Base-by-base conservation (phyloP, 1,140 invertebrate species). In the Cyrtorhinus lividipennis region DNA sequence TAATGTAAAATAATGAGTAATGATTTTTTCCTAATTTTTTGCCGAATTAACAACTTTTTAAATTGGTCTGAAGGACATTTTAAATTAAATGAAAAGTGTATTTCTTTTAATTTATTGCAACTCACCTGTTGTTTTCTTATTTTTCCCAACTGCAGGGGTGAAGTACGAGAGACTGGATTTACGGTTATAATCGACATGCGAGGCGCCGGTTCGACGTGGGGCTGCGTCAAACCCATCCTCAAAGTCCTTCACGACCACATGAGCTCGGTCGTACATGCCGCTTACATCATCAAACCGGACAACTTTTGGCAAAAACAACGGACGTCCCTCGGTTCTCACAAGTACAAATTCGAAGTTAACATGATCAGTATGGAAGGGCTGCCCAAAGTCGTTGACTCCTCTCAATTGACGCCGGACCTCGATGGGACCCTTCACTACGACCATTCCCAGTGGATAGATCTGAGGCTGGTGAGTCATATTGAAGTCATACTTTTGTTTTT, bases 231-330 rank as follows among this genome's bases (percentile, higher is more conserved):
- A 77, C 92, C 93, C 53, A 95, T 98, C 69, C 77, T 98, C 56
- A 98, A 98, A 81, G 91, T 93, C 68, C 79, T 98, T 66, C 92
- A 95, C 78, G 93, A 96, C 73, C 87, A 93, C 75, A 96, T 95
- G 76, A 85, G 92, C 69, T 80, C 80, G 67, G 87, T 84, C 67
- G 85, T 95, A 68, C 87, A 95, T 73, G 83, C 87, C 72, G 92
- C 91, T 65, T 90, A 92, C 70, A 93, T 99, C 72, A 95, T 98
- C 67, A 97, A 98, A 76, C 93, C 95, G 67, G 95, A 98, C 71
- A 98, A 95, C 73, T 98, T 98, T 79, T 98, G 95, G 94, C 94
- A 98, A 76, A 98, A 98, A 77, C 94, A 98, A 77, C 85, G 94
- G 70, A 96, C 94, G 68, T 94, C 90, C 61, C 81, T 98, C 70